Base-by-base conservation (phyloP, 2,888 invertebrate genomes). In the Leptopterna dolabrata region DNA sequence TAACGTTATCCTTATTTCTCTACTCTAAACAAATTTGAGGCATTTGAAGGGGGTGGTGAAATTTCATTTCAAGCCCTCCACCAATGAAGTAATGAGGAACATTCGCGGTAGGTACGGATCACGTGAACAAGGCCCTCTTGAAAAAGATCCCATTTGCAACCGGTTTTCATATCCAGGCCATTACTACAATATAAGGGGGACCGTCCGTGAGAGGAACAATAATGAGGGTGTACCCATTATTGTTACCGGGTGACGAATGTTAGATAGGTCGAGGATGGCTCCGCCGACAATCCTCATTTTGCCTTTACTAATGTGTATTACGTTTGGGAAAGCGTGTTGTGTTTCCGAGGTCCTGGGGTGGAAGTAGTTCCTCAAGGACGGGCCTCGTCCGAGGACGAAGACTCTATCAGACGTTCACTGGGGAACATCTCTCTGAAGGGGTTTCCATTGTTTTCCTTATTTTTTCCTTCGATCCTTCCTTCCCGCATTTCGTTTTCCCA, bases 261-360 rank as follows among this genome's bases (percentile, higher is more conserved):
- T 11, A 63, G 63, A 63, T 24, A 11, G 63, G 63, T 63, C 63
- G 63, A 63, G 63, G 63, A 63, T 63, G 63, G 27, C 63, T 9
- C 63, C 19, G 24, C 24, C 19, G 24, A 63, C 63, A 63, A 63
- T 63, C 63, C 63, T 63, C 63, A 63, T 63, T 27, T 63, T 24
- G 36, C 63, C 63, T 63, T 63, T 63, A 63, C 63, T 63, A 63
- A 63, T 63, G 63, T 63, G 63, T 63, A 63, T 63, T 63, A 63
- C 63, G 63, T 63, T 63, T 63, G 63, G 63, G 63, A 63, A 63
- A 63, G 63, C 63, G 63, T 63, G 63, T 63, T 24, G 24, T 63
- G 36, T 63, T 24, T 63, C 63, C 63, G 63, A 63, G 63, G 63
- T 63, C 63, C 24, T 13, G 9, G 24, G 27, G 24, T 63, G 63